Evolutionary conservation across 2,888 invertebrate species (phyloP).

Genomic region (Eupeodes latifasciatus): DNA sequence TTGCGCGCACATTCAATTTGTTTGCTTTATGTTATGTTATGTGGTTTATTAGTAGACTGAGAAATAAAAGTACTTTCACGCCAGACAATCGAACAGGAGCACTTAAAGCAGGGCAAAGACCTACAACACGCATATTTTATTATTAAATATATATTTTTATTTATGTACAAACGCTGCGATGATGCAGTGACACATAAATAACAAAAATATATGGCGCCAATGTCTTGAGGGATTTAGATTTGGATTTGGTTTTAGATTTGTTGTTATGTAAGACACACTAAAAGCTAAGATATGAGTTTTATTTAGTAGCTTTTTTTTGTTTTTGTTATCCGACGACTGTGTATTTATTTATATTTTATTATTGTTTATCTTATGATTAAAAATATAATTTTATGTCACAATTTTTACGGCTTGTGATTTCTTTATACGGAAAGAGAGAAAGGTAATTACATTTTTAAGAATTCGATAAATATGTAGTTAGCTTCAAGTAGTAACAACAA

Average conservation of each 20-base stretch:
- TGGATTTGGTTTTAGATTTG: too few species aligned
- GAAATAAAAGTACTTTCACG: conserved; percentile 24
- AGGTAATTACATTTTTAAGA: conserved; percentile 27
- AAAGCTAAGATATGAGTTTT: conserved; percentile 48
- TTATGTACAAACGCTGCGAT: background rate
- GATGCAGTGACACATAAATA: conserved; percentile 68
- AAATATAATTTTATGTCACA: conserved; percentile 57
- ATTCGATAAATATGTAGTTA: conserved; percentile 21
- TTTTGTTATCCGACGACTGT: conserved; percentile 38
- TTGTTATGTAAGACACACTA: conserved; percentile 37
- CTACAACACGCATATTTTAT: conserved; percentile 41
- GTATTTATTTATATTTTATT: conserved; percentile 27
- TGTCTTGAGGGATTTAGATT: conserved; percentile 58
- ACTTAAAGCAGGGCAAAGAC: conserved; percentile 68
- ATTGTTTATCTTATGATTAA: conserved; percentile 44
- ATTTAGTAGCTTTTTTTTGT: conserved; percentile 47
- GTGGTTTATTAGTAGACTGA: conserved; percentile 2
- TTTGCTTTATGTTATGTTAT: conserved; percentile 34
- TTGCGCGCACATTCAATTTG: conserved; percentile 33
- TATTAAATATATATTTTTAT: background rate
- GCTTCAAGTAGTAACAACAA: conserved; percentile 14
- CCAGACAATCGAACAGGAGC: conserved; percentile 53
- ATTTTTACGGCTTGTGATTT: conserved; percentile 46
- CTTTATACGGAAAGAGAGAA: background rate
- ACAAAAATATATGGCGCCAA: conserved; percentile 66